A percentile compares a stretch with the other conserved stretches of the same genome.
Evolutionary conservation across 1,140 invertebrate species (phyloP).

Genomic region (Drosophila sulfurigaster): DNA sequence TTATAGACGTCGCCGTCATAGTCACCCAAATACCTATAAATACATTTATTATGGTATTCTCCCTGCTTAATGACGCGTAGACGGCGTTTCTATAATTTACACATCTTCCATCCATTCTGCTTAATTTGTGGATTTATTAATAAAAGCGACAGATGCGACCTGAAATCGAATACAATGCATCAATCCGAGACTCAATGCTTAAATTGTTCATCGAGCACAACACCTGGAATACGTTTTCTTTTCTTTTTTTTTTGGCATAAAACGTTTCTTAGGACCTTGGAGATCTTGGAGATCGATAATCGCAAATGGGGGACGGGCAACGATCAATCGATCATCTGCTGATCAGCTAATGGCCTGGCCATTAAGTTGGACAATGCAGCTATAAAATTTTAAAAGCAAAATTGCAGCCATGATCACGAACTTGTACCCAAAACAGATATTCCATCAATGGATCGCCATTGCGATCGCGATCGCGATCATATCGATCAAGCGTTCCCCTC

Average conservation of each 20-base stretch:
- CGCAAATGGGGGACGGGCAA: neutral
- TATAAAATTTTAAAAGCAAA: constrained; percentile 71
- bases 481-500: constrained; percentile 56
- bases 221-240: no score
- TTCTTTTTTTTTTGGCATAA: no score
- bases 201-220: no score
- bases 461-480: constrained; percentile 29
- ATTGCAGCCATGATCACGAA: constrained; percentile 22
- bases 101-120: constrained; percentile 62
- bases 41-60: constrained; percentile 83
- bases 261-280: no score
- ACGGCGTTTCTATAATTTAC: constrained; percentile 78
- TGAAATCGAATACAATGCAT: constrained; percentile 48
- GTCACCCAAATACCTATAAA: constrained; percentile 82
- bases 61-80: constrained; percentile 79
- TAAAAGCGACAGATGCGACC: constrained; percentile 49
- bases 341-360: constrained; percentile 67
- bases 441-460: constrained; percentile 3
- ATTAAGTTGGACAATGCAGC: constrained; percentile 75
- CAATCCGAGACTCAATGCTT: neutral
- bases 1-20: constrained; percentile 73
- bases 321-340: constrained; percentile 21
- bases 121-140: constrained; percentile 70
- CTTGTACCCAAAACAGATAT: neutral
- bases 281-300: neutral